phyloP scores from a whole-genome alignment of 2,888 invertebrate species.

The Papilio demoleus region DNA sequence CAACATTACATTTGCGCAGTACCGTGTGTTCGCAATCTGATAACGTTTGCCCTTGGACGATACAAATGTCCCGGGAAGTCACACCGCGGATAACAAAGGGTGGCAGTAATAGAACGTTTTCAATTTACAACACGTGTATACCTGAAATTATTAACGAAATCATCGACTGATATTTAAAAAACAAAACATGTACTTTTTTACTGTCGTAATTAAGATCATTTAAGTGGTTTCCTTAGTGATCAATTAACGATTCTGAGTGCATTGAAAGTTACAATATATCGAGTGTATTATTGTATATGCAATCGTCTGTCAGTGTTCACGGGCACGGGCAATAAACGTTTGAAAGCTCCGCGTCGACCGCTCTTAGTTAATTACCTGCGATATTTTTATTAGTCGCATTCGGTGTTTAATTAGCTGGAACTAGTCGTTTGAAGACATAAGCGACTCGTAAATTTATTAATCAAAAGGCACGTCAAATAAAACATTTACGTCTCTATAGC shows the following conservation, averaged over 20 bases:
- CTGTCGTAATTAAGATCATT: too few relatives aligned
- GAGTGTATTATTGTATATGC: not conserved
- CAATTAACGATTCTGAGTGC: too few relatives aligned
- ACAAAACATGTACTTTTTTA: too few relatives aligned
- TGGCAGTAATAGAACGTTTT: conserved; percentile 31
- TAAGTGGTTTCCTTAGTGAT: too few relatives aligned
- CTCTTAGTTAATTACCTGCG: conserved; percentile 54
- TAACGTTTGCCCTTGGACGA: conserved; percentile 43
- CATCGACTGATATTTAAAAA: too few relatives aligned
- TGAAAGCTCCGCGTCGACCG: conserved; percentile 26
- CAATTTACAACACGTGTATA: not conserved
- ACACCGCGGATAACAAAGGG: conserved; percentile 47
- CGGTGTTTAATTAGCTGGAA: conserved; percentile 44
- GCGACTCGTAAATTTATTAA: conserved; percentile 34
- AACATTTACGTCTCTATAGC: conserved; percentile 4
- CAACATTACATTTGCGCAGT: conserved; percentile 23
- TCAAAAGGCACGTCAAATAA: conserved; percentile 30
- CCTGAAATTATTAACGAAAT: too few relatives aligned
- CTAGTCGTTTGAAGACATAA: conserved; percentile 32
- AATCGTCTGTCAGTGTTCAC: not conserved
- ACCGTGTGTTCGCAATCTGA: conserved; percentile 42
- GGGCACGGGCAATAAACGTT: conserved; percentile 29
- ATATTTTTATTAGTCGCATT: conserved; percentile 53
- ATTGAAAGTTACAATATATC: too few relatives aligned
- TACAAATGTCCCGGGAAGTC: conserved; percentile 47